Conservation (phyloP, 2,797 vertebrate species). For the Acanthurus leucopareius region DNA sequence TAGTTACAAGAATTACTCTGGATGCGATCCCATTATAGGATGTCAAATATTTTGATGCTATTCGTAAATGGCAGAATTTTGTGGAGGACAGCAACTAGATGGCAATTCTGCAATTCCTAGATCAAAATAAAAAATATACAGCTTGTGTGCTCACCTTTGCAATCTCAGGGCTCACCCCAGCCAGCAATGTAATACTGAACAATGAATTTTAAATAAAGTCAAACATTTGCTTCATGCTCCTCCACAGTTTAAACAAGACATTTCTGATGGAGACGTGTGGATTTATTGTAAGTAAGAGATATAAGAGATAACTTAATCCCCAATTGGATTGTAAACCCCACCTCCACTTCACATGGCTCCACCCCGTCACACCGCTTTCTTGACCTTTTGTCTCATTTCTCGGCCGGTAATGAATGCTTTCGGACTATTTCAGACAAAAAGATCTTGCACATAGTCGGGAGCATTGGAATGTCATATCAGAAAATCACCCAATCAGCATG, state of each 20-base stretch:
- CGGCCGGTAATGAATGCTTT: slow-evolving; percentile 86
- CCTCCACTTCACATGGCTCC: slow-evolving; percentile 79
- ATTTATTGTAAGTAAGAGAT: slow-evolving; percentile 88
- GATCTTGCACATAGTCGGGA: slow-evolving; percentile 78
- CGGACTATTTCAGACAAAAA: slow-evolving; percentile 82
- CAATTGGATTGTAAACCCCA: slow-evolving; percentile 85
- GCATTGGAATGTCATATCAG: slow-evolving; percentile 86
- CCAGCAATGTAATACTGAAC: slow-evolving; percentile 81
- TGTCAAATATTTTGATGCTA: slow-evolving; percentile 85
- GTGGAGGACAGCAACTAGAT: slow-evolving; percentile 70
- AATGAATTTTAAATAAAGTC: slow-evolving; percentile 88
- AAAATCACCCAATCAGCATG: slow-evolving; percentile 90
- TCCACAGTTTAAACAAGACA: slow-evolving; percentile 87
- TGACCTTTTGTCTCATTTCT: slow-evolving; percentile 88
- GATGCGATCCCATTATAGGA: slow-evolving; percentile 81
- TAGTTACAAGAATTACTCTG: slow-evolving; percentile 80
- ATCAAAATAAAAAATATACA: slow-evolving; percentile 76
- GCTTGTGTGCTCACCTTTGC: slow-evolving; percentile 77
- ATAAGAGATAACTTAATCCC: slow-evolving; percentile 88
- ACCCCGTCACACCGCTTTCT: slow-evolving; percentile 74
- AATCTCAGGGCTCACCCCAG: slow-evolving; percentile 77
- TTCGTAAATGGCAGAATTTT: slow-evolving; percentile 82
- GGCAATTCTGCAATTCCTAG: slow-evolving; percentile 76
- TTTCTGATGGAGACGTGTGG: slow-evolving; percentile 86
- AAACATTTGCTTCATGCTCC: slow-evolving; percentile 88